Evolutionary conservation across 2,888 invertebrate species (phyloP), one percentile per base, ranked within the genome.

Genomic region (Aradus depressus): DNA sequence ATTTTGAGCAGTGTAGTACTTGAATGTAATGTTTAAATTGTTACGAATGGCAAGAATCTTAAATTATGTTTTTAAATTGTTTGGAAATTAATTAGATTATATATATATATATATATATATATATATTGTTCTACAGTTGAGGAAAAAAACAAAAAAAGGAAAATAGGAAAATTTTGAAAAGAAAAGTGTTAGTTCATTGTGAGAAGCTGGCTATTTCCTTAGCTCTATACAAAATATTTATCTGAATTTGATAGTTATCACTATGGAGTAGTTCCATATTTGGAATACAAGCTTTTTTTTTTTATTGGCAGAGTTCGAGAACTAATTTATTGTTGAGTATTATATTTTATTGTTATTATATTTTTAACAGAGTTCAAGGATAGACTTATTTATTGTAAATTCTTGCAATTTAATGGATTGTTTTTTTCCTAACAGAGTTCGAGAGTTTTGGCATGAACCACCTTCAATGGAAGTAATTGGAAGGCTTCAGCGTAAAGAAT

Each of bases 361-460:
- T 44, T 43, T 53, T 65, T n/a, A n/a, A n/a, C n/a, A n/a, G n/a
- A n/a, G n/a, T n/a, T n/a, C n/a, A n/a, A n/a, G n/a, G n/a, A n/a
- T n/a, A n/a, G n/a, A n/a, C n/a, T n/a, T n/a, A n/a, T n/a, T n/a
- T 18, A 14, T 43, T 43, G 10, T 18, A 25, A 21, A 14, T 19
- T 25, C 2, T 45, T 10, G 19, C 3, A 28, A 12, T 22, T 34
- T 38, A 5, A 19, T 28, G 16, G 4, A 39, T 48, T 19, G 41
- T 31, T 49, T 37, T 38, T 12, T 19, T 22, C 23, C 32, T 48
- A 31, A 23, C 65, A 76, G 76, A 68, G 75, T 75, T 54, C 68
- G 83, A 50, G 84, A 84, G 64, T 81, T 83, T 70, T 85, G 84
- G 84, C 79, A 80, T 52, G 81, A 83, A 60, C 82, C 83, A 60